Evolutionary conservation across 2,888 invertebrate species (phyloP).

Genomic region (Dicyrtoma fusca): DNA sequence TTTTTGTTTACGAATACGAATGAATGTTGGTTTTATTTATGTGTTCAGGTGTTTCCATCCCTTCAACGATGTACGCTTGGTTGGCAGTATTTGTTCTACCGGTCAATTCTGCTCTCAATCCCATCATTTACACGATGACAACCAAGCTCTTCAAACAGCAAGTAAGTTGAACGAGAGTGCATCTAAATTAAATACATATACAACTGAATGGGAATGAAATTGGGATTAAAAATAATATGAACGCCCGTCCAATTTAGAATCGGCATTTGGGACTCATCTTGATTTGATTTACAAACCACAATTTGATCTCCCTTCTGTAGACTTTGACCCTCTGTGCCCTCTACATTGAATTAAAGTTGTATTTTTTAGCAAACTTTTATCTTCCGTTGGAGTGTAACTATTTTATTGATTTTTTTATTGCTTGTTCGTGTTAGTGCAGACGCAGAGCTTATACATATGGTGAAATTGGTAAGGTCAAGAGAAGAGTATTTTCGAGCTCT

Average conservation of each 20-base stretch:
- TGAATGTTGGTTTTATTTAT: constrained; percentile 29
- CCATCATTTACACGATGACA: constrained; percentile 67
- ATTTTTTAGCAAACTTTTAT: no score
- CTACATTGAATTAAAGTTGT: background rate
- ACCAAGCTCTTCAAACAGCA: constrained; percentile 68
- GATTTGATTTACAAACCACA: background rate
- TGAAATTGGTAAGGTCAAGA: no score
- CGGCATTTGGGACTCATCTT: background rate
- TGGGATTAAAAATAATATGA: background rate
- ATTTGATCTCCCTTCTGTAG: background rate
- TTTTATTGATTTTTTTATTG: no score
- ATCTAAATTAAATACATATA: no score
- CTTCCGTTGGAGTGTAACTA: no score
- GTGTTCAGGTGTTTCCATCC: constrained; percentile 63
- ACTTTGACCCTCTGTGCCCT: background rate
- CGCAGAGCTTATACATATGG: no score
- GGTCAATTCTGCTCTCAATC: constrained; percentile 68
- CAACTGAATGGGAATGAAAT: no score
- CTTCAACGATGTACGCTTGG: constrained; percentile 66
- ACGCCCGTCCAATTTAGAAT: no score
- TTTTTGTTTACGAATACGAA: no score
- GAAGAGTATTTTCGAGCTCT: no score
- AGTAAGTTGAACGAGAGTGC: no score
- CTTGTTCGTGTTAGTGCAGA: no score
- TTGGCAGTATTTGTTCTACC: constrained; percentile 67